Evolutionary conservation across 2,888 invertebrate species (phyloP), one percentile per base, ranked within the genome.

Genomic region (Megamerina dolium): DNA sequence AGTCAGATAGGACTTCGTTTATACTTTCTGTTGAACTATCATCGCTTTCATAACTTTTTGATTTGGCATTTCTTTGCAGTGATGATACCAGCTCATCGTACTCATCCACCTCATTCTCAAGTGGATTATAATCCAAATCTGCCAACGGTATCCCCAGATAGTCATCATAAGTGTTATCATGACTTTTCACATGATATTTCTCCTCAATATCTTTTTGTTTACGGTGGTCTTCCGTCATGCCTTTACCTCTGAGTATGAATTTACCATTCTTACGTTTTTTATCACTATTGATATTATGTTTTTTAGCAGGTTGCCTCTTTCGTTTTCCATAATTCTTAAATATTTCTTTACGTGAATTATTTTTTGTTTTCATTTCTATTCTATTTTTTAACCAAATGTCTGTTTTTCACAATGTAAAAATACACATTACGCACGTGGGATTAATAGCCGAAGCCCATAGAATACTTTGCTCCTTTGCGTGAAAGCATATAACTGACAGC

Each of bases 191-290:
- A 16, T 30, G 18, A 12, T 43, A 43, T 4, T 19, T 17, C 13
- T 43, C 37, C 12, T 43, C 43, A 13, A 37, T 18, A 0, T 18
- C n/a, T 6, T 31, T 31, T 18, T 43, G 43, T 19, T 43, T 43
- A 30, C 43, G 43, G 19, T 43, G 43, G 5, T 32, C 30, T 6
- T 43, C 37, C 26, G 30, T n/a, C 43, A 43, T 43, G 14, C 37
- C 43, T 18, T 27, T 43, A 23, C 31, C 43, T 43, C 37, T 37
- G 5, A 31, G 37, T 21, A 37, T 37, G 14, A 37, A 43, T 27
- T 43, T 43, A 27, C 18, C 19, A 14, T 43, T 37, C 12, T 37
- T 43, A 3, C 20, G 30, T 23, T 23, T 23, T 10, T 23, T 23
- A 23, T 23, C 23, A 23, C 6, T 10, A 23, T 8, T 23, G 23